Conservation (phyloP, 2,888 invertebrate genomes). For the Baccha elongata region DNA sequence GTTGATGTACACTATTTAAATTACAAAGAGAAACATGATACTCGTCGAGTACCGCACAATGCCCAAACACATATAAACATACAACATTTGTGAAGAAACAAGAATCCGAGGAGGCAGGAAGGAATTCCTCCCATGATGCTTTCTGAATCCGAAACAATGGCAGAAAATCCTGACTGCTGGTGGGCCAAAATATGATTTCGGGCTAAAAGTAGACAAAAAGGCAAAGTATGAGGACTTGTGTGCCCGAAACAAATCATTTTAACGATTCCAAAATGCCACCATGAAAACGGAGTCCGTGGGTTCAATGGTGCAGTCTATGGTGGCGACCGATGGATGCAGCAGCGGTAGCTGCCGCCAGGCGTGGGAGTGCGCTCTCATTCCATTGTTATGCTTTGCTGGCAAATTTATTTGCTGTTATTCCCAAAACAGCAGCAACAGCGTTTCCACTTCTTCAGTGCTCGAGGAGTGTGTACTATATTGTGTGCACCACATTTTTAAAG, state of each 20-base stretch:
- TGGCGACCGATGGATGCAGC: conserved; percentile 21
- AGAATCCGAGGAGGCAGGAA: conserved; percentile 39
- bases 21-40: conserved; percentile 71
- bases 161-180: conserved; percentile 66
- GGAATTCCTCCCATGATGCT: conserved; percentile 61
- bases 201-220: conserved; percentile 41
- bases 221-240: conserved; percentile 65
- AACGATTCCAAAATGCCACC: conserved; percentile 72
- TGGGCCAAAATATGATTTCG: conserved; percentile 72
- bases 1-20: conserved; percentile 71
- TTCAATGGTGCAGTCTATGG: conserved; percentile 29
- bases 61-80: conserved; percentile 19
- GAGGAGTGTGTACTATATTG: not conserved
- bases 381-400: conserved; percentile 48
- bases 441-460: not conserved
- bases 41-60: conserved; percentile 37
- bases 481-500: conserved; percentile 39
- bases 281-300: conserved; percentile 68
- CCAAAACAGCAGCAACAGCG: conserved; percentile 2
- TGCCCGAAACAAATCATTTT: conserved; percentile 72
- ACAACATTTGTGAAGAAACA: conserved; percentile 47
- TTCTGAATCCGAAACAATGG: conserved; percentile 50
- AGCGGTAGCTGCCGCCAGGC: conserved; percentile 71
- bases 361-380: conserved; percentile 66
- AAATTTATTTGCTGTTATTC: conserved; percentile 66